These are phyloP conservation scores for Uloborus diversus DNA, from an alignment of 1,140 invertebrate species.

Conservation along the genomic window DNA sequence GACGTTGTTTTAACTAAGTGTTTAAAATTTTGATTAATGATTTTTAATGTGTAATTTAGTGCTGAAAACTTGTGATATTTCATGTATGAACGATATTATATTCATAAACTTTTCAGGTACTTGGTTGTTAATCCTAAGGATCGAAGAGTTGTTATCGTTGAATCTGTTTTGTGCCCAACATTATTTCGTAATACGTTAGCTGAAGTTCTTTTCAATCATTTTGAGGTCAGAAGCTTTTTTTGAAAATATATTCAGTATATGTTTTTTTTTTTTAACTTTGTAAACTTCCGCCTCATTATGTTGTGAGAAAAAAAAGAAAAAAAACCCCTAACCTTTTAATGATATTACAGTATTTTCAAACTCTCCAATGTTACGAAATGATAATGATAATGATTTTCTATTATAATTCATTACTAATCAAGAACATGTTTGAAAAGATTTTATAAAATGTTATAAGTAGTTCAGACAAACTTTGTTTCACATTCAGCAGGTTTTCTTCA, in stretches of 20 bases:
- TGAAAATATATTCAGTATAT: not conserved
- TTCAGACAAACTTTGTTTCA: too few relatives aligned
- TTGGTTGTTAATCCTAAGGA: conserved; percentile 92
- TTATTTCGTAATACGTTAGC: conserved; percentile 85
- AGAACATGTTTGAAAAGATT: not conserved
- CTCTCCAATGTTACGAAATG: not conserved
- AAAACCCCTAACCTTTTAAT: too few relatives aligned
- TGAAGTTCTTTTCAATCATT: conserved; percentile 90
- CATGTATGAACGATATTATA: too few relatives aligned
- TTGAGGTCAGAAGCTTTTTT: conserved; percentile 76
- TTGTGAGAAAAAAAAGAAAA: too few relatives aligned
- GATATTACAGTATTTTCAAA: too few relatives aligned
- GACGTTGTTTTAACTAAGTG: too few relatives aligned
- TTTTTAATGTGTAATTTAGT: too few relatives aligned
- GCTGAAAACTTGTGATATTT: too few relatives aligned
- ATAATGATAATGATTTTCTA: not conserved
- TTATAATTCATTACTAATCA: not conserved
- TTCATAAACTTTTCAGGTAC: conserved; percentile 71
- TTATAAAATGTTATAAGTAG: too few relatives aligned
- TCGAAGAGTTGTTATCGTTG: conserved; percentile 86
- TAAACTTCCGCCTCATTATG: too few relatives aligned
- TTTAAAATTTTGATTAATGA: too few relatives aligned
- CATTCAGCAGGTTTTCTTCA: too few relatives aligned
- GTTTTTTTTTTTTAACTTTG: not conserved
- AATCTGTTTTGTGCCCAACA: conserved; percentile 85